These are phyloP conservation scores for Brenthis daphne DNA, from an alignment of 2,888 invertebrate genomes.

Conservation along the genomic window DNA sequence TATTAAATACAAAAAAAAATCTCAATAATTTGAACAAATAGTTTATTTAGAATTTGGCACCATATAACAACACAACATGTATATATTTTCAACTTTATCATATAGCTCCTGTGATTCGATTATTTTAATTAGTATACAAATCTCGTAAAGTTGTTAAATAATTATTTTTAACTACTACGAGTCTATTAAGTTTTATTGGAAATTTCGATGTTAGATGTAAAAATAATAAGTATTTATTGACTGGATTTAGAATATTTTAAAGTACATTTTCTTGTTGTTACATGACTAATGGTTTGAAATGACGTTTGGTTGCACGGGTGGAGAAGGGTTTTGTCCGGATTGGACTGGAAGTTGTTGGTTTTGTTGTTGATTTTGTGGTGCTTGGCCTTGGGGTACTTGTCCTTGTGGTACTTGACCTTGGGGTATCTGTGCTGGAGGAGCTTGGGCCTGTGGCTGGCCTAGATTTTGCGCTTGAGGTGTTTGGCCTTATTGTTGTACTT, in stretches of 20 bases:
- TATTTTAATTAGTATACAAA: no score
- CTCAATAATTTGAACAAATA: neutral
- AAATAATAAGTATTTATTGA: neutral
- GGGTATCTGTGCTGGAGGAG: conserved; percentile 21
- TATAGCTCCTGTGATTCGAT: no score
- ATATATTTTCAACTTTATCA: neutral
- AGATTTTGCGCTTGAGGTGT: conserved; percentile 27
- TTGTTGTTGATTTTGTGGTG: conserved; percentile 14
- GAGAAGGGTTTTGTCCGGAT: conserved; percentile 10
- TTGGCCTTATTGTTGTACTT: conserved; percentile 28
- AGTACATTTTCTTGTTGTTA: neutral
- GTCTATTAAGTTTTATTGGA: no score
- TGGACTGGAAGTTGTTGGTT: conserved; percentile 27
- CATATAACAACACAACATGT: conserved; percentile 10
- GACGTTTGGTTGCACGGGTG: neutral
- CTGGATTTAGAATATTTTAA: neutral
- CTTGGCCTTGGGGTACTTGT: conserved; percentile 40
- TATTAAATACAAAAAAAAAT: neutral
- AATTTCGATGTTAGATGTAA: no score
- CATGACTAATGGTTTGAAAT: conserved; percentile 3
- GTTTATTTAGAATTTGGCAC: conserved; percentile 22
- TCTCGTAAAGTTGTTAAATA: no score
- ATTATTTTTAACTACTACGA: no score
- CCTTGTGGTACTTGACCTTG: conserved; percentile 30
- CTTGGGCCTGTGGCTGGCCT: conserved; percentile 28